Percentiles rank a stretch among this genome's conserved stretches.
These are phyloP conservation scores for Pogonocichla stellata DNA, from an alignment of 2,113 vertebrate genomes.

Conservation along the genomic window DNA sequence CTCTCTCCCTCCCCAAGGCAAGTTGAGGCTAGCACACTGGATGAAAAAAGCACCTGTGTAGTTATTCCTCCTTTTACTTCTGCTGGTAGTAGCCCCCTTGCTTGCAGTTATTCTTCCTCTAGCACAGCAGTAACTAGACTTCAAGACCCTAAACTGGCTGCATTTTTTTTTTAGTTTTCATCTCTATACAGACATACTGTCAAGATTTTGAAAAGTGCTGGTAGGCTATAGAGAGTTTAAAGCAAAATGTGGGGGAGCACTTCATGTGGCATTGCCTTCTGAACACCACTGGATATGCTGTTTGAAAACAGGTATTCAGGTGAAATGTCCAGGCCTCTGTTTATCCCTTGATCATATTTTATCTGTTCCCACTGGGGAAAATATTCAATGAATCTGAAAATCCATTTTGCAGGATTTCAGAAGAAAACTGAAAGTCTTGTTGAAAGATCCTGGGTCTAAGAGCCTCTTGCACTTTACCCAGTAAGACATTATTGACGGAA, in stretches of 20 bases:
- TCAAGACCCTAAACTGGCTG: not conserved
- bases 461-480: not conserved
- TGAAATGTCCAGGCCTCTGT: not conserved
- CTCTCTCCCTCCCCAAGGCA: not conserved
- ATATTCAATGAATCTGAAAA: not conserved
- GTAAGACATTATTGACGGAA: not conserved
- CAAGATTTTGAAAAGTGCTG: constrained; percentile 15
- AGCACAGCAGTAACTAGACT: constrained; percentile 32
- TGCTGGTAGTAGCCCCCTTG: not conserved
- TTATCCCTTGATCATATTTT: not conserved
- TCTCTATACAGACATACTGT: not conserved
- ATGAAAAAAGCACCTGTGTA: not conserved
- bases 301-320: constrained; percentile 21
- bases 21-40: not conserved
- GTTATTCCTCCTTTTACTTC: constrained; percentile 8
- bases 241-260: not conserved
- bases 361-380: not conserved
- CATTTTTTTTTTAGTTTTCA: not conserved
- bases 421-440: not conserved
- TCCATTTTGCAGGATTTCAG: not conserved
- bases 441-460: not conserved
- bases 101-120: not conserved
- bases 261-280: not conserved
- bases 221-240: not conserved
- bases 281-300: constrained; percentile 8